Conservation (phyloP, 2,113 vertebrate species). For the Cyphomyrus discorhynchus region DNA sequence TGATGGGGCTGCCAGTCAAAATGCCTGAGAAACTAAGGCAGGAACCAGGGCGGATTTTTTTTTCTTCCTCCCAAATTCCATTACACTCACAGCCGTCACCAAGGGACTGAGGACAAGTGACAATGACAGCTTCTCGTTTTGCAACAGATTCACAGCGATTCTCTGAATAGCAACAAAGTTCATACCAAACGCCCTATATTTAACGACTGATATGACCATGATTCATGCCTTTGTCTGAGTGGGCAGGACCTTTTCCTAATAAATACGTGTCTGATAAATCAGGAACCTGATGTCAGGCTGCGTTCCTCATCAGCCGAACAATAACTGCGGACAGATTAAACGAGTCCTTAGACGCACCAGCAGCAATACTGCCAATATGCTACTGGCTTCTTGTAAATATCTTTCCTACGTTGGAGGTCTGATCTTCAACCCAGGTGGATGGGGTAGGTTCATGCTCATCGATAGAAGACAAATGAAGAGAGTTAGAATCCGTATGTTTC, state of each 20-base stretch:
- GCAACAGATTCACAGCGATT: background rate
- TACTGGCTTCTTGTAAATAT: background rate
- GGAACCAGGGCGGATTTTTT: background rate
- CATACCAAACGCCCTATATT: background rate
- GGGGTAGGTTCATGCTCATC: background rate
- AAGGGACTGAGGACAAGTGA: background rate
- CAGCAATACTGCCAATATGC: background rate
- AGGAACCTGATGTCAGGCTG: background rate
- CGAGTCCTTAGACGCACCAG: background rate
- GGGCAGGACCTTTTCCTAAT: background rate
- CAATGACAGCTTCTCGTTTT: background rate
- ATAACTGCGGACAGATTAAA: background rate
- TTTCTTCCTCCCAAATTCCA: background rate
- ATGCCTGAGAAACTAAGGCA: background rate
- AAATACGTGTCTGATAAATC: background rate
- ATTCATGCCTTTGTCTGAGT: constrained; percentile 12
- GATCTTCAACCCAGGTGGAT: background rate
- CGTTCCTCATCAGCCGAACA: background rate
- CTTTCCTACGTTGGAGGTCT: background rate
- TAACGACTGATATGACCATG: background rate
- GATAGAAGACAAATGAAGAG: background rate
- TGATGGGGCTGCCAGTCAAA: background rate
- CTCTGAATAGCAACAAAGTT: background rate
- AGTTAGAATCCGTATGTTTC: background rate
- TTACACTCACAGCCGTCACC: background rate